A percentile compares a stretch with the other conserved stretches of the same genome.
Evolutionary conservation across 2,888 invertebrate genomes (phyloP).

Genomic region (Pheosia tremula): DNA sequence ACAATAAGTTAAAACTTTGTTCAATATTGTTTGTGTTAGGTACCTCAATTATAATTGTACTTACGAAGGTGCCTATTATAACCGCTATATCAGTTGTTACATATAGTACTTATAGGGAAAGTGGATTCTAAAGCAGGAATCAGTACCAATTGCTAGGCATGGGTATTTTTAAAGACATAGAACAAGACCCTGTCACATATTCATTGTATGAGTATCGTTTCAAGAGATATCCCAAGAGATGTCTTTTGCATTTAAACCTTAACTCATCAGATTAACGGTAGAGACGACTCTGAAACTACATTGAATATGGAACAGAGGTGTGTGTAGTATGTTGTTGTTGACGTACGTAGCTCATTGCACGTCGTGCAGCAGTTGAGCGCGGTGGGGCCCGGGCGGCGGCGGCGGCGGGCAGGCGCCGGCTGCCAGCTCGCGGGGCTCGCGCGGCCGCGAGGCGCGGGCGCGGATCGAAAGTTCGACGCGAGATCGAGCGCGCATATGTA

Average conservation of each 20-base stretch:
- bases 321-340: slow-evolving; percentile 37
- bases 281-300: neutral
- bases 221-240: neutral
- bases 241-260: too few relatives aligned
- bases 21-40: slow-evolving; percentile 3
- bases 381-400: slow-evolving; percentile 64
- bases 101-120: too few relatives aligned
- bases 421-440: slow-evolving; percentile 63
- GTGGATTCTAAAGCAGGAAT: too few relatives aligned
- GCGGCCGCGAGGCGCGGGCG: slow-evolving; percentile 64
- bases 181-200: neutral
- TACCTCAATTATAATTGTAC: too few relatives aligned
- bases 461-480: slow-evolving; percentile 83
- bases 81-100: too few relatives aligned
- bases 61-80: too few relatives aligned
- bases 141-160: neutral
- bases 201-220: neutral
- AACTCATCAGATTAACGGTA: neutral
- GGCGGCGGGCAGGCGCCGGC: slow-evolving; percentile 49
- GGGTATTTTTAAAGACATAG: neutral
- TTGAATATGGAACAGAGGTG: slow-evolving; percentile 3
- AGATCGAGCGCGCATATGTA: slow-evolving; percentile 83
- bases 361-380: slow-evolving; percentile 67
- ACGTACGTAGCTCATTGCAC: slow-evolving; percentile 81
- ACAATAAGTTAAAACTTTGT: slow-evolving; percentile 16